A percentile compares a stretch with the other conserved stretches of the same genome.
Evolutionary conservation across 1,140 invertebrate species (phyloP).

Genomic region (Stenopsyche tienmushanensis): DNA sequence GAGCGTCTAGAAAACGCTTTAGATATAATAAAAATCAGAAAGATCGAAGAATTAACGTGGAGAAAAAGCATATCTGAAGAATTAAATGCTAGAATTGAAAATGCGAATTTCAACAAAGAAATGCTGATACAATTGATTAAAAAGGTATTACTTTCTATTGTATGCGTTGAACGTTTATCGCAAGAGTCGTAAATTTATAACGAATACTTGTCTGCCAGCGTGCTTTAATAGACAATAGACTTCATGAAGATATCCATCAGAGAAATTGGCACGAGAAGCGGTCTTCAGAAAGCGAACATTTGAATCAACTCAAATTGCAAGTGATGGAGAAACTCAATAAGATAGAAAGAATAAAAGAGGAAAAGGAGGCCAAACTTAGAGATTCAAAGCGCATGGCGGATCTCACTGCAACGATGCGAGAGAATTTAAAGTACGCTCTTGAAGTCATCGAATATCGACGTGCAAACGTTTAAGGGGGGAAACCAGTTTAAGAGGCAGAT

Average conservation of each 20-base stretch:
- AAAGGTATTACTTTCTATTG: conserved; percentile 26
- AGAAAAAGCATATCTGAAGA: conserved; percentile 23
- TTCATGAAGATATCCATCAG: conserved; percentile 35
- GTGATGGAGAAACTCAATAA: conserved; percentile 26
- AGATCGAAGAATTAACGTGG: conserved; percentile 33
- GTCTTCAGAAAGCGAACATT: conserved; percentile 26
- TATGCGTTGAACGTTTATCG: no score
- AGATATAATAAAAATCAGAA: conserved; percentile 24
- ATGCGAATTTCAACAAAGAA: conserved; percentile 34
- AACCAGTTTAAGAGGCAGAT: no score
- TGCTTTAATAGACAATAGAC: conserved; percentile 29
- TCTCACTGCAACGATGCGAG: conserved; percentile 34
- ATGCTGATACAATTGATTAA: conserved; percentile 25
- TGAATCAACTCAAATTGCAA: conserved; percentile 27
- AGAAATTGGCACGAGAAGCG: conserved; percentile 32
- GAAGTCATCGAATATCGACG: no score
- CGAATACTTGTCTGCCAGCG: no score
- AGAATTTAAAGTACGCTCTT: conserved; percentile 36
- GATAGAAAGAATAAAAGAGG: conserved; percentile 24
- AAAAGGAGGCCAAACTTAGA: conserved; percentile 29
- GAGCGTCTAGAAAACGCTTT: conserved; percentile 31
- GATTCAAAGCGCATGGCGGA: conserved; percentile 33
- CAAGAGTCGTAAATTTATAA: no score
- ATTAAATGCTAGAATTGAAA: conserved; percentile 19
- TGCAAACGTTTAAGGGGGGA: no score